Percentiles rank a stretch among this genome's conserved stretches.
Conservation (phyloP, 1,140 invertebrate genomes). For the Idris sp. region DNA sequence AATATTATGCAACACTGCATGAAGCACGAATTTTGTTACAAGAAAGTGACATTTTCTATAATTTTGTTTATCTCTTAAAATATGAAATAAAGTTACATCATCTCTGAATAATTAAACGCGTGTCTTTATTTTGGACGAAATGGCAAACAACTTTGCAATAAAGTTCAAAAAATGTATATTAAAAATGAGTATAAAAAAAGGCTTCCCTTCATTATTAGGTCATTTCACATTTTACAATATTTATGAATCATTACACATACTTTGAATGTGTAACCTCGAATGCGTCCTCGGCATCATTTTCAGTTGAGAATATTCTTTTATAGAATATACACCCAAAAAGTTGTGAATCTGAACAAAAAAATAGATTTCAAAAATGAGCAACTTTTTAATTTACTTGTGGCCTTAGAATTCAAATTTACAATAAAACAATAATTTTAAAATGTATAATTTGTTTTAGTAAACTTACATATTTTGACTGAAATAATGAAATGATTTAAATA, state of each 20-base stretch:
- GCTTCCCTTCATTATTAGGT: constrained; percentile 5
- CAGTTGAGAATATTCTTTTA: constrained; percentile 30
- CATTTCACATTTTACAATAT: constrained; percentile 30
- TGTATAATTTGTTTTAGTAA: too few species aligned
- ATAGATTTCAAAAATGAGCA: too few species aligned
- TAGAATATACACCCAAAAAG: constrained; percentile 23
- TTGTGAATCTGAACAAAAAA: not conserved
- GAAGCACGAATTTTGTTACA: not conserved
- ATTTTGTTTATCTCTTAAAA: too few species aligned
- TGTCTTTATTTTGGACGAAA: not conserved
- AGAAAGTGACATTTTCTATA: too few species aligned
- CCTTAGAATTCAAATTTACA: too few species aligned
- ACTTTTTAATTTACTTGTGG: too few species aligned
- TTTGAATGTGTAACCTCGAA: constrained; percentile 43
- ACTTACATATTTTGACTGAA: too few species aligned
- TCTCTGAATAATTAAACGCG: constrained; percentile 13
- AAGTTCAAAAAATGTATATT: constrained; percentile 7
- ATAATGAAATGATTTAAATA: too few species aligned
- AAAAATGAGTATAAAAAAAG: constrained; percentile 7
- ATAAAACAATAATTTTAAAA: too few species aligned
- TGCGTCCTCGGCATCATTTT: constrained; percentile 48
- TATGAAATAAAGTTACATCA: constrained; percentile 23
- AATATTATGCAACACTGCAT: constrained; percentile 6
- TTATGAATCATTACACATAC: constrained; percentile 41
- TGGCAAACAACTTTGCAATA: not conserved